Conservation (phyloP, 2,888 invertebrate genomes). For the Agriopis leucophaearia region DNA sequence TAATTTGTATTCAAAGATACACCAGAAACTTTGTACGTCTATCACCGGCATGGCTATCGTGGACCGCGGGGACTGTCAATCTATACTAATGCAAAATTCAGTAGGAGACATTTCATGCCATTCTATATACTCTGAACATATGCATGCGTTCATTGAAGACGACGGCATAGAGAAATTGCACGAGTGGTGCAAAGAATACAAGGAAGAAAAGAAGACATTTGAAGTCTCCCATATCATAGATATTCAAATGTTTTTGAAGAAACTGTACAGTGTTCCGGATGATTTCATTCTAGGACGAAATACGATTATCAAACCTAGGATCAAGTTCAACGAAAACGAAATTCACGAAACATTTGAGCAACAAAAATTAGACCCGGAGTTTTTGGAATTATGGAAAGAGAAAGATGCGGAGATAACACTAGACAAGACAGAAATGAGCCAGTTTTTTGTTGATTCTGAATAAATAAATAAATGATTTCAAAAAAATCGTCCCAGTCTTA, state of each 20-base stretch:
- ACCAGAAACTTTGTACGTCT: slow-evolving; percentile 64
- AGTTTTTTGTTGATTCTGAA: slow-evolving; percentile 15
- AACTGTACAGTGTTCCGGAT: slow-evolving; percentile 65
- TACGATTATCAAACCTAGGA: slow-evolving; percentile 18
- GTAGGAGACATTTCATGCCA: slow-evolving; percentile 77
- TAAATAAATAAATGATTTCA: neutral
- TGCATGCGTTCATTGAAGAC: slow-evolving; percentile 66
- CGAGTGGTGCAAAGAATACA: slow-evolving; percentile 68
- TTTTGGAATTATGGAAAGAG: slow-evolving; percentile 71
- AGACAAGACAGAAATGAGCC: slow-evolving; percentile 28
- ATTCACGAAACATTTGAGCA: slow-evolving; percentile 66
- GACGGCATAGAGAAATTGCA: slow-evolving; percentile 63
- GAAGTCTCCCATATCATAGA: slow-evolving; percentile 65
- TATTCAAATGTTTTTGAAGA: slow-evolving; percentile 64
- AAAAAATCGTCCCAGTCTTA: neutral
- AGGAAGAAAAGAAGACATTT: slow-evolving; percentile 55
- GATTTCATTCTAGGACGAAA: slow-evolving; percentile 56
- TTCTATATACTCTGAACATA: slow-evolving; percentile 65
- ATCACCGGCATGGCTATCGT: slow-evolving; percentile 67
- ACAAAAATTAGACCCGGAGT: slow-evolving; percentile 67
- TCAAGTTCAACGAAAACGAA: slow-evolving; percentile 66
- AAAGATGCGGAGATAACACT: slow-evolving; percentile 40
- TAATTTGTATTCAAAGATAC: slow-evolving; percentile 67
- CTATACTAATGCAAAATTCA: slow-evolving; percentile 72
- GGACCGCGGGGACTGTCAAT: slow-evolving; percentile 64